Evolutionary conservation across 2,797 vertebrate genomes (phyloP), one percentile per base, ranked within the genome.

Genomic region (Sebastes hubbsi): DNA sequence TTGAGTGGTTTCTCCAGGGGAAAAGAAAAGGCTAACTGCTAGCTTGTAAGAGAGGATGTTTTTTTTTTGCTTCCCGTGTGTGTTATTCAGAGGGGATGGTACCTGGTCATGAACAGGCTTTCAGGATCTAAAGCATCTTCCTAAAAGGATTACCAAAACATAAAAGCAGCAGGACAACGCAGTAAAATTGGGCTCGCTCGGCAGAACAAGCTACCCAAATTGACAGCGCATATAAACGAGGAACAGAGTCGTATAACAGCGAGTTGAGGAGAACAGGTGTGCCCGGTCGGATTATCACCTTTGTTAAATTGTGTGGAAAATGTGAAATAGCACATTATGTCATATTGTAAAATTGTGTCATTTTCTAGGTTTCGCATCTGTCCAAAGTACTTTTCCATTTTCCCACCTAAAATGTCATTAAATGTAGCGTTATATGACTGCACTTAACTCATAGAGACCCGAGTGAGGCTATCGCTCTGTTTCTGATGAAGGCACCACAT

Each of bases 401-500:
- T 61, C 9, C 56, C 24, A n/a, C 18, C 18, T 34, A 24, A 9
- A 67, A 71, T 59, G 10, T 6, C 2, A 27, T 71, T n/a, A 87
- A 87, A 86, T 71, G 62, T 63, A 78, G 32, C 79, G 56, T 81
- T 74, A 70, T 70, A 80, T 68, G 81, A 80, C 52, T 56, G 52
- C 69, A 42, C 67, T 77, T 59, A 59, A 42, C 58, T 65, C 60
- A 70, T 36, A 30, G 20, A 71, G 55, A 83, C 70, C 66, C 54
- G 55, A 78, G 66, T 30, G 49, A 74, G 38, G 81, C 70, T 61
- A 58, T 14, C 77, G 64, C 68, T 81, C 25, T 55, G 80, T 85
- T 84, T 83, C 71, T 75, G 59, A 77, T 55, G 65, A 76, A 71
- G 78, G 72, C 25, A 58, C 78, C 46, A 74, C 91, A 91, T 92